Conservation (phyloP, 2,888 invertebrate species). For the Cloeon dipterum region DNA sequence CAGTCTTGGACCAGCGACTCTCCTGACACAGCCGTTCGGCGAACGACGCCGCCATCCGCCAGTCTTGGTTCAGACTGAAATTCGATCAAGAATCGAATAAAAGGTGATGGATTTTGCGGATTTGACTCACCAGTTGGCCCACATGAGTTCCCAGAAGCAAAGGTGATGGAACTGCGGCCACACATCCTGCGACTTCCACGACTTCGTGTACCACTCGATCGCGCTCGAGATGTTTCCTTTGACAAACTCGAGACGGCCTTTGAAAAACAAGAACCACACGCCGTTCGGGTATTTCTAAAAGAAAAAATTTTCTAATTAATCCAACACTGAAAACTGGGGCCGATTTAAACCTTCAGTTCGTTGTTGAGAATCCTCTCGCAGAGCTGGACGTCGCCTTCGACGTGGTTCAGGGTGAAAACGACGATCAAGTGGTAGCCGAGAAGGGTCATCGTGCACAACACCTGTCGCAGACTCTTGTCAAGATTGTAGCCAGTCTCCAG, state of each 20-base stretch:
- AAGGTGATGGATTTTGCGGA: too few species aligned
- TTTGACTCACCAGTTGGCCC: constrained; percentile 50
- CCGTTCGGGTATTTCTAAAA: constrained; percentile 52
- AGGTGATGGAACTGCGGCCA: constrained; percentile 86
- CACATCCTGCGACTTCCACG: constrained; percentile 56
- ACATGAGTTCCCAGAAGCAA: constrained; percentile 86
- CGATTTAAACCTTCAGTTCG: constrained; percentile 32
- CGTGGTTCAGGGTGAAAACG: constrained; percentile 56
- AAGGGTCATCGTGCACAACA: constrained; percentile 65
- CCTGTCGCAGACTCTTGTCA: constrained; percentile 53
- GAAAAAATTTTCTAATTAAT: background rate
- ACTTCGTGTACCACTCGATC: constrained; percentile 50
- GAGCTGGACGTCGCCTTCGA: constrained; percentile 52
- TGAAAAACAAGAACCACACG: constrained; percentile 80
- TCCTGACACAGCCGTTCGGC: constrained; percentile 45
- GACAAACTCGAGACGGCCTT: constrained; percentile 64
- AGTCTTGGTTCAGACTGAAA: constrained; percentile 41
- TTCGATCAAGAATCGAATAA: background rate
- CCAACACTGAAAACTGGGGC: constrained; percentile 1
- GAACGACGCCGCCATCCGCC: constrained; percentile 51
- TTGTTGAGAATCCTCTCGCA: constrained; percentile 52
- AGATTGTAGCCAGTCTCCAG: constrained; percentile 45
- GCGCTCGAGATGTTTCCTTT: constrained; percentile 49
- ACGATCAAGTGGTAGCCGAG: constrained; percentile 72
- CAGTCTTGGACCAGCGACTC: constrained; percentile 80